Evolutionary conservation across 2,113 vertebrate genomes (phyloP), one percentile per base, ranked within the genome.

Genomic region (Triplophysa siluroides): DNA sequence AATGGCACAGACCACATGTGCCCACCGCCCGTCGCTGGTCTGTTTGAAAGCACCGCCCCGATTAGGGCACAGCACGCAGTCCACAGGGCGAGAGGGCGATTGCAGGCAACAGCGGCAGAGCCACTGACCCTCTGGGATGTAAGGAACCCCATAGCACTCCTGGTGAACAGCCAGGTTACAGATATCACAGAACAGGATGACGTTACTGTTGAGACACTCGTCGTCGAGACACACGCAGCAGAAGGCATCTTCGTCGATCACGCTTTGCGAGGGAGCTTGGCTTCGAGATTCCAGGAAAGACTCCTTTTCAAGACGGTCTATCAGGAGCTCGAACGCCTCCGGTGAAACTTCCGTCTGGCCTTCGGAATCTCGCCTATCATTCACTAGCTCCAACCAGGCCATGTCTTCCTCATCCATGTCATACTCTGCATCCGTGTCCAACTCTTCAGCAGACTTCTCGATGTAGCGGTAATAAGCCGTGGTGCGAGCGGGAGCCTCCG

Each of bases 221-320:
- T 99, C 98, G 1, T 99, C 98, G 89, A 99, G 93, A 90, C 98
- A 99, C 81, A 99, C 96, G 0, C 96, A 99, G 90, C 98, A 99
- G 91, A 96, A 98, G 84, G 98, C 98, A 0, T 99, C 97, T 63
- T 98, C 98, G 0, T 99, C 98, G 0, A 97, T 92, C 52, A 94
- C 81, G 10, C 91, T 94, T 81, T 97, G 96, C 56, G 95, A 93
- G 14, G 94, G 91, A 0, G 94, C 95, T 0, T 89, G 94, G 87
- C 88, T 96, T 4, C 96, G 93, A 63, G 93, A 96, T 91, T 99
- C 96, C 7, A 94, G 78, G 85, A 98, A 98, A 0, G 97, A 95
- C 79, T 99, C 97, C 87, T 98, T 98, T 84, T 99, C 98, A 33
- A 99, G 80, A 2, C 95, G 92, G 82, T 99, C 97, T 43, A 99